These are phyloP conservation scores for Lycocerus yunnanus DNA, from an alignment of 2,888 invertebrate species.

Conservation along the genomic window DNA sequence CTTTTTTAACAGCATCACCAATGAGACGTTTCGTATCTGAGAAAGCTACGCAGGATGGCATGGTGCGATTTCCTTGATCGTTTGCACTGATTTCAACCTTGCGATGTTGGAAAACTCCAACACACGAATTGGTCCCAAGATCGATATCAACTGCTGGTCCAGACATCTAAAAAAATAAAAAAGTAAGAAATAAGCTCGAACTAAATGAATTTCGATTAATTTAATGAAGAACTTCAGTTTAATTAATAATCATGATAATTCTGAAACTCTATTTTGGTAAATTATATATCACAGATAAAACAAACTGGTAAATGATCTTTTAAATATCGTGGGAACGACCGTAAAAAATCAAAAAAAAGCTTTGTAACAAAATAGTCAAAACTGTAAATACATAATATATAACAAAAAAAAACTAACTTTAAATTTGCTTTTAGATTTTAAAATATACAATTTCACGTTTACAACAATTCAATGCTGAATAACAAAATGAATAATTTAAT, in stretches of 20 bases:
- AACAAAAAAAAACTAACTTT: too few species aligned
- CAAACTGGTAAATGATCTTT: too few species aligned
- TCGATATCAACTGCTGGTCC: constrained; percentile 93
- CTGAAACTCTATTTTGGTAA: constrained; percentile 6
- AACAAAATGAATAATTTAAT: not conserved
- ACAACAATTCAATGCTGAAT: not conserved
- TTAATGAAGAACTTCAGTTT: constrained; percentile 12
- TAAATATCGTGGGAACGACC: not conserved
- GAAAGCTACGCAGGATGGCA: constrained; percentile 84
- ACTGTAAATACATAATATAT: too few species aligned
- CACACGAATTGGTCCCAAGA: constrained; percentile 94
- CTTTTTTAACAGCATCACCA: constrained; percentile 84
- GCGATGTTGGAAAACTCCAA: constrained; percentile 91
- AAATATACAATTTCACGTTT: not conserved
- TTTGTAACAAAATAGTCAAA: not conserved
- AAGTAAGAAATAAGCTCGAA: not conserved
- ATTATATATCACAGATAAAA: too few species aligned
- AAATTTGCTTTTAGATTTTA: too few species aligned
- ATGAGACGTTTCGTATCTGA: constrained; percentile 83
- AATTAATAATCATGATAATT: constrained; percentile 2
- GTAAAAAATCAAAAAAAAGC: not conserved
- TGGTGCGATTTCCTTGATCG: constrained; percentile 88
- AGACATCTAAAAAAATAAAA: constrained; percentile 59
- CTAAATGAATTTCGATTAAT: too few species aligned
- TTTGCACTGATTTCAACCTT: constrained; percentile 91